Evolutionary conservation across 2,113 vertebrate species (phyloP), one percentile per base, ranked within the genome.

Genomic region (Corythaeola cristata): DNA sequence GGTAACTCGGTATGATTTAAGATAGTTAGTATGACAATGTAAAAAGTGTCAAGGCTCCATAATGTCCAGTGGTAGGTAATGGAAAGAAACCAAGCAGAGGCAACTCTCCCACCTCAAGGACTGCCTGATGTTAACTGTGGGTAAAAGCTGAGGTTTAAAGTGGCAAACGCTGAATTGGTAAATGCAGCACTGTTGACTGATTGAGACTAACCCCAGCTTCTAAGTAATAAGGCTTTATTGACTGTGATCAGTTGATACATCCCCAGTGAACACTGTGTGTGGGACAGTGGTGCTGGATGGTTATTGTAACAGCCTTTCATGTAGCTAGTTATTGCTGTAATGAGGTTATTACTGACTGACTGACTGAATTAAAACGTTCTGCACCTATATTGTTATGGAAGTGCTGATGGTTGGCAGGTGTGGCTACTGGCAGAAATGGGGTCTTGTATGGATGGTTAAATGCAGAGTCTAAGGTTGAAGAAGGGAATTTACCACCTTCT

Each of bases 221-320:
- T 73, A n/a, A 88, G 39, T 11, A 56, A 19, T 56, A 72, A 26
- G 72, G 12, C 22, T 50, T 17, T 33, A 16, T 72, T 82, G 19
- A 15, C 27, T 20, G 22, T 71, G 21, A 24, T 30, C 18, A 39
- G 11, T 0, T 60, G 15, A 41, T 26, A 28, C 4, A 21, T 18
- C 11, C 33, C 18, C 18, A 59, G 8, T 5, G 39, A 64, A 15
- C 23, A 24, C 7, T 0, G 0, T 44, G 15, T 33, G 39, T 33
- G 33, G 53, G 35, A 83, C 50, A 66, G 72, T 30, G 49, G 63
- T 58, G 77, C 6, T 2, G 2, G 24, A 9, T 7, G 11, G 32
- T 37, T 78, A 10, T 4, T 78, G 23, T 9, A 13, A 52, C 17
- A 41, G 14, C 11, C 37, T 89, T 47, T 35, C 24, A 5, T 23